A percentile compares a stretch with the other conserved stretches of the same genome.
phyloP scores from a whole-genome alignment of 2,797 vertebrate species.

The Mionectes olivaceus region DNA sequence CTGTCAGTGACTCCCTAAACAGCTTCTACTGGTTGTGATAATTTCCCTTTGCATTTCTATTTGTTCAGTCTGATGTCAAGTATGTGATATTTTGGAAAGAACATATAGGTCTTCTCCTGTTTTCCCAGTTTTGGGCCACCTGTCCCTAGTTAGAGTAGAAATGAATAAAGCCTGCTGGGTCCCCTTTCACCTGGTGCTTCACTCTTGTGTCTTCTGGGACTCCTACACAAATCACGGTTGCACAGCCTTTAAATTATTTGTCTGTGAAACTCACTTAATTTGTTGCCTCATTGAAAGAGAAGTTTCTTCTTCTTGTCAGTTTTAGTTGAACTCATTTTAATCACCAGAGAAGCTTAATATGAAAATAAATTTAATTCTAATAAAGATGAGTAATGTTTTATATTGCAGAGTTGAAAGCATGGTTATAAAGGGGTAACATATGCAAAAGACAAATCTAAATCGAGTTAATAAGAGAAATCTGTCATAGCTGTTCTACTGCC shows the following conservation, averaged over 20 bases:
- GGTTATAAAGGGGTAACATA: not conserved
- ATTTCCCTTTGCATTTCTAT: not conserved
- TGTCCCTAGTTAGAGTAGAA: not conserved
- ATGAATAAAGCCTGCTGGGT: not conserved
- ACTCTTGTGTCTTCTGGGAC: not conserved
- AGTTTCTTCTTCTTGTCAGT: not conserved
- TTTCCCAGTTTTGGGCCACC: not conserved
- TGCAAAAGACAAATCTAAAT: conserved; percentile 18
- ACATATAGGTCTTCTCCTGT: not conserved
- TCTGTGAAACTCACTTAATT: not conserved
- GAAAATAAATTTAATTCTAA: conserved; percentile 33
- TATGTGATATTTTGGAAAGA: not conserved
- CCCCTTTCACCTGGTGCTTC: not conserved
- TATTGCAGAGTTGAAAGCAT: not conserved
- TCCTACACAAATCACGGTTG: not conserved
- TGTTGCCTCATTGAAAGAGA: not conserved
- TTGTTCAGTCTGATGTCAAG: not conserved
- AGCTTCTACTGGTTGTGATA: not conserved
- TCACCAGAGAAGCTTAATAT: not conserved
- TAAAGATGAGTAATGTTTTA: not conserved
- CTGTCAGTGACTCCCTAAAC: not conserved
- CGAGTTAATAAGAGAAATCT: conserved; percentile 10
- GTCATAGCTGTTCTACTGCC: not conserved
- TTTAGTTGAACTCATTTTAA: not conserved
- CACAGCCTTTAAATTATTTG: not conserved